phyloP scores from a whole-genome alignment of 2,888 invertebrate genomes.

The Xestia xanthographa region DNA sequence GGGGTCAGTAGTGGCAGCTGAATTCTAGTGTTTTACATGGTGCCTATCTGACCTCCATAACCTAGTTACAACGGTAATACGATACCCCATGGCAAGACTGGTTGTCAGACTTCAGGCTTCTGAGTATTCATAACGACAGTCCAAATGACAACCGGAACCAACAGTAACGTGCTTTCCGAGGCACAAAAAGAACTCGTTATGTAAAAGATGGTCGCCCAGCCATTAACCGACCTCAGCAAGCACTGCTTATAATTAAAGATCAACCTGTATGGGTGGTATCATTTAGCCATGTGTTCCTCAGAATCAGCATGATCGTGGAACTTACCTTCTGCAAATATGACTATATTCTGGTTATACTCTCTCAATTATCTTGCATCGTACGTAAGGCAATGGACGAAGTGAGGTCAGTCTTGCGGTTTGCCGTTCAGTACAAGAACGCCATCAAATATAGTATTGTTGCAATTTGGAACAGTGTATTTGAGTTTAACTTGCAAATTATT shows the following conservation, averaged over 20 bases:
- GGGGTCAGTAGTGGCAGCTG: not conserved
- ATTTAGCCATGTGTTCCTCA: not conserved
- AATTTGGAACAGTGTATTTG: slow-evolving; percentile 17
- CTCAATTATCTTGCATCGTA: slow-evolving; percentile 29
- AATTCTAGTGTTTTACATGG: not conserved
- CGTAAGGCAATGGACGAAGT: slow-evolving; percentile 27
- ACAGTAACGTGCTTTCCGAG: not conserved
- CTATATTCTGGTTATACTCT: not conserved
- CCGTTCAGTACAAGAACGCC: slow-evolving; percentile 21
- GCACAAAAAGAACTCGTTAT: not conserved
- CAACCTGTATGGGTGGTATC: not conserved
- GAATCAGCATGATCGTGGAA: not conserved
- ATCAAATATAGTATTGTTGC: slow-evolving; percentile 25
- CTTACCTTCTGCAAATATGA: not conserved
- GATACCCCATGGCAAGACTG: not conserved
- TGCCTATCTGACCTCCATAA: not conserved
- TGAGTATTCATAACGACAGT: not conserved
- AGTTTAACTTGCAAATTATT: slow-evolving; percentile 18
- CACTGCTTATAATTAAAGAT: not conserved
- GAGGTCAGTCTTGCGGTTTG: slow-evolving; percentile 33
- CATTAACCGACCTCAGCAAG: not conserved
- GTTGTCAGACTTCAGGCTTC: not conserved
- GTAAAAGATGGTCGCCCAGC: not conserved
- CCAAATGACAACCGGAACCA: not conserved
- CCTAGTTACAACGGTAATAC: not conserved